phyloP scores from a whole-genome alignment of 1,140 invertebrate species.

The Zophobas morio region DNA sequence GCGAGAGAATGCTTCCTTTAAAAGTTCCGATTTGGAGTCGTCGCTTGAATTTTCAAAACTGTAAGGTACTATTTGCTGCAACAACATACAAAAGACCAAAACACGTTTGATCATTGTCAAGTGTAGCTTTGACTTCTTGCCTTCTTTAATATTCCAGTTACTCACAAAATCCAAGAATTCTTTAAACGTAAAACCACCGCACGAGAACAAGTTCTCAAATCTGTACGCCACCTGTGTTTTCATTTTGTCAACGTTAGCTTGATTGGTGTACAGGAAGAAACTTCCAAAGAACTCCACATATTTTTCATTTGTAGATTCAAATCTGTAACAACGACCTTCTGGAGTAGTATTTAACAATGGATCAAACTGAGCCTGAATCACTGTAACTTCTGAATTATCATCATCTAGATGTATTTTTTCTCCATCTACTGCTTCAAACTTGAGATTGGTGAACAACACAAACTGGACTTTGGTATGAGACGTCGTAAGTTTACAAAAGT shows the following conservation, averaged over 20 bases:
- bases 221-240: neutral
- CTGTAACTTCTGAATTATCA: neutral
- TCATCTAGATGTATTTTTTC: neutral
- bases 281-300: neutral
- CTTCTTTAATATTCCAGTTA: conserved; percentile 14
- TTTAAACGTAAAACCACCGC: neutral
- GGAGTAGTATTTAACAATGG: neutral
- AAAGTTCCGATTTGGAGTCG: neutral
- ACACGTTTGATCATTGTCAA: conserved; percentile 18
- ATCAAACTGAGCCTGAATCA: neutral
- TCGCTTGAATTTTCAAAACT: neutral
- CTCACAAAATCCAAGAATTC: neutral
- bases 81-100: neutral
- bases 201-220: conserved; percentile 1
- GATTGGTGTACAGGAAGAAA: conserved; percentile 6
- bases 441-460: conserved; percentile 9
- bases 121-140: conserved; percentile 1
- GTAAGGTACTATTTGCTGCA: neutral
- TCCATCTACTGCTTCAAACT: neutral
- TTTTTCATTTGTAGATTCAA: neutral
- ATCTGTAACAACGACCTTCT: conserved; percentile 1
- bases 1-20: neutral
- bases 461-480: neutral
- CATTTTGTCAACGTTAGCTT: neutral
- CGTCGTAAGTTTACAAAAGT: neutral